Conservation (phyloP, 2,888 invertebrate species). For the Noctua janthina region DNA sequence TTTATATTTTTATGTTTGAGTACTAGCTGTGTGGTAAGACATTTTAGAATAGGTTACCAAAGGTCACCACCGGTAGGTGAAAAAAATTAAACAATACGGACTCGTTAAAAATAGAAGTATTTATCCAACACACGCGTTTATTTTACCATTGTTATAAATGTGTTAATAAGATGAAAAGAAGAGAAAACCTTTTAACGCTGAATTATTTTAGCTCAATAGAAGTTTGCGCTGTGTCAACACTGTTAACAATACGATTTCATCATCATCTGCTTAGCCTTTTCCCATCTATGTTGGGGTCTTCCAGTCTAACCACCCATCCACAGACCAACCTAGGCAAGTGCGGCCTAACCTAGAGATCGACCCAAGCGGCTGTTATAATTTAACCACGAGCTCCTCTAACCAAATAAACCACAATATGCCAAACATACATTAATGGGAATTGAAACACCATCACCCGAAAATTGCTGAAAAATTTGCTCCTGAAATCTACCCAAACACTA, state of each 20-base stretch:
- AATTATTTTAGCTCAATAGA: not conserved
- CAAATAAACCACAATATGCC: not conserved
- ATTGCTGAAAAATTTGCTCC: not conserved
- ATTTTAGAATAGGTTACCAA: constrained; percentile 8
- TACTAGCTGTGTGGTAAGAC: not conserved
- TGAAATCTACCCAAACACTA: not conserved
- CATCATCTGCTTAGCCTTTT: too few species aligned
- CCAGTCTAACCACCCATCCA: too few species aligned
- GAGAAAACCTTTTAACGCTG: not conserved
- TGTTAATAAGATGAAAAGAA: not conserved
- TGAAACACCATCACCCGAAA: not conserved
- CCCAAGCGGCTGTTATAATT: too few species aligned
- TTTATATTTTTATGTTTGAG: not conserved
- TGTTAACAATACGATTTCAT: not conserved
- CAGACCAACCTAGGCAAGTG: too few species aligned
- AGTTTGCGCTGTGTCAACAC: not conserved
- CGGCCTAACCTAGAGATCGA: too few species aligned
- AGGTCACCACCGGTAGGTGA: not conserved
- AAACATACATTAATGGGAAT: not conserved
- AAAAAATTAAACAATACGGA: not conserved
- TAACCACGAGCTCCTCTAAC: too few species aligned
- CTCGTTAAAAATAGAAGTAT: not conserved
- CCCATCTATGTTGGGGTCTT: too few species aligned
- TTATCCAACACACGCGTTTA: not conserved
- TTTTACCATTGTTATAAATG: not conserved